Evolutionary conservation across 2,888 invertebrate species (phyloP).

Genomic region (Formica aserva): DNA sequence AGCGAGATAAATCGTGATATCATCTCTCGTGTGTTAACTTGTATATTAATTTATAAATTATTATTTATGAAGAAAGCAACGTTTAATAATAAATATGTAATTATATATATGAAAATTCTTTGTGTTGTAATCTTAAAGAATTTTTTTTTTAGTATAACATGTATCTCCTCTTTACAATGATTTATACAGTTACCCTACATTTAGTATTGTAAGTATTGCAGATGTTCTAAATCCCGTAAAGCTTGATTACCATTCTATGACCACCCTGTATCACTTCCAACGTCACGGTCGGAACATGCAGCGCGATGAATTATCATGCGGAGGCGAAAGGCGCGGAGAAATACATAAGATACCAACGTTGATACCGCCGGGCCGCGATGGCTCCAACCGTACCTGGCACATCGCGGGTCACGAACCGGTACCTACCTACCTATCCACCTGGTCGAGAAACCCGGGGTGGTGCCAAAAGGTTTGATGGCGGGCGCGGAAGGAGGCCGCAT

Average conservation of each 20-base stretch:
- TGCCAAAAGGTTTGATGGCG: conserved; percentile 43
- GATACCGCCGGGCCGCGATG: conserved; percentile 62
- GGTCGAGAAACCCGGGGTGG: conserved; percentile 44
- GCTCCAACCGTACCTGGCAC: conserved; percentile 71
- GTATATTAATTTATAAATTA: background rate
- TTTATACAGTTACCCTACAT: conserved; percentile 18
- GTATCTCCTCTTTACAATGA: background rate
- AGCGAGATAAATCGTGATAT: conserved; percentile 10
- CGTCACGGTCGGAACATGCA: conserved; percentile 31
- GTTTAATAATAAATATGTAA: background rate
- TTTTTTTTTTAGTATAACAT: background rate
- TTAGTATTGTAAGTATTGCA: background rate
- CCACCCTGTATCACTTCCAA: conserved; percentile 22
- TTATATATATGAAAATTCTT: background rate
- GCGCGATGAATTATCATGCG: conserved; percentile 48
- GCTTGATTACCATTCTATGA: background rate
- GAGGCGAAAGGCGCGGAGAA: conserved; percentile 45
- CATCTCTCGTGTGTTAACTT: too few relatives aligned
- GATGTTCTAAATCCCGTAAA: background rate
- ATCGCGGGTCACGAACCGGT: conserved; percentile 69
- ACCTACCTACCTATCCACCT: conserved; percentile 51
- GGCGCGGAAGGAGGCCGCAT: conserved; percentile 57
- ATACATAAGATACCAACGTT: conserved; percentile 64
- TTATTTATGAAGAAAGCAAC: background rate
- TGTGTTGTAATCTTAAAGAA: background rate